These are phyloP conservation scores for Hypena proboscidalis DNA, from an alignment of 2,888 invertebrate species.

Conservation along the genomic window DNA sequence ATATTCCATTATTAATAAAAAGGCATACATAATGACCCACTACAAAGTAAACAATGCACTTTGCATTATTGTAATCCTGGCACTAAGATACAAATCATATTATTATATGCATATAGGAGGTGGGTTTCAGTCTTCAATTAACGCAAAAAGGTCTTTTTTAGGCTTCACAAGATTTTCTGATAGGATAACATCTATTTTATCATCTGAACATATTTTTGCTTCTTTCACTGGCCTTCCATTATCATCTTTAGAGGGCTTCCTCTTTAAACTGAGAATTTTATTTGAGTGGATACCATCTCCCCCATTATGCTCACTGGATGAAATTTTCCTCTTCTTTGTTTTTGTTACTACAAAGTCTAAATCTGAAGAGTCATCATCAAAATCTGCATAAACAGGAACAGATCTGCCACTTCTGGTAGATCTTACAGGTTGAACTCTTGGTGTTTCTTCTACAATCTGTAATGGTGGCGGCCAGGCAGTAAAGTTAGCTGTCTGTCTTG, in stretches of 20 bases:
- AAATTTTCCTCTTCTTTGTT: conserved; percentile 71
- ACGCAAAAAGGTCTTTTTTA: conserved; percentile 55
- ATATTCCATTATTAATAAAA: too few relatives aligned
- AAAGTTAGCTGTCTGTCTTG: conserved; percentile 67
- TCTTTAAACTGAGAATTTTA: conserved; percentile 71
- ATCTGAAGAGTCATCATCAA: conserved; percentile 78
- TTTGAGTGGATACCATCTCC: conserved; percentile 61
- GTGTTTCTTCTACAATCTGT: conserved; percentile 73
- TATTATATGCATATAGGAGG: too few relatives aligned
- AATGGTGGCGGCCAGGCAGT: conserved; percentile 74
- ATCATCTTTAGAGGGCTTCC: conserved; percentile 72
- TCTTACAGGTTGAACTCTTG: conserved; percentile 65
- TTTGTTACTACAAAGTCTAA: conserved; percentile 72
- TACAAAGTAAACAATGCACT: too few relatives aligned
- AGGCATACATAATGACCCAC: too few relatives aligned
- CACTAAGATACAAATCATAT: conserved; percentile 1
- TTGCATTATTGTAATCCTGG: neutral
- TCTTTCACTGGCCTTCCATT: conserved; percentile 63
- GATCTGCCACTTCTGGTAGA: conserved; percentile 77
- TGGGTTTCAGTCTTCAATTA: conserved; percentile 62
- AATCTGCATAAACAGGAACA: conserved; percentile 73
- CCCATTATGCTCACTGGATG: conserved; percentile 59
- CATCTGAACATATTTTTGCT: conserved; percentile 52
- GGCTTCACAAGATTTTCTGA: conserved; percentile 49
- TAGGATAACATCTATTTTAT: conserved; percentile 35